Percentiles rank a stretch among this genome's conserved stretches.
Conservation (phyloP, 2,797 vertebrate genomes). For the Lagocephalus sceleratus region DNA sequence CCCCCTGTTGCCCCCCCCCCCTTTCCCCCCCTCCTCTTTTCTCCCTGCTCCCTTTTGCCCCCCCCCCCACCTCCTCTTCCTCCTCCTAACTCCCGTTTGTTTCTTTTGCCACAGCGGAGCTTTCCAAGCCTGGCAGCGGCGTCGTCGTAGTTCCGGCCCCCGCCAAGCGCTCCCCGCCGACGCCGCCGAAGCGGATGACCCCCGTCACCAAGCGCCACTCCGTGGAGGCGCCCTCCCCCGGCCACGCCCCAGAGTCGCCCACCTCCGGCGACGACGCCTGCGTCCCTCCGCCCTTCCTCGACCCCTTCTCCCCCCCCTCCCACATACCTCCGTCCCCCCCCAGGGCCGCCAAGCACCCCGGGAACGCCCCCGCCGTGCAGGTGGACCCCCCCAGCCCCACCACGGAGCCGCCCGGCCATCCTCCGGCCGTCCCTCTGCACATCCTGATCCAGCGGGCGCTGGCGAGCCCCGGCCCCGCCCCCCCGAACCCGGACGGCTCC, state of each 20-base stretch:
- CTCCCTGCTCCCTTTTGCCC: too few species aligned
- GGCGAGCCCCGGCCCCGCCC: constrained; percentile 75
- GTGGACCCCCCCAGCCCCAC: constrained; percentile 66
- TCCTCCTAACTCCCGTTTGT: neutral
- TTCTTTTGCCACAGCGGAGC: constrained; percentile 73
- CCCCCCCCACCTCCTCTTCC: too few species aligned
- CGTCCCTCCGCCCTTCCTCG: neutral
- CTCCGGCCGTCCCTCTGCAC: constrained; percentile 83
- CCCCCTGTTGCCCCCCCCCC: too few species aligned
- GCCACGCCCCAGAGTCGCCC: constrained; percentile 35
- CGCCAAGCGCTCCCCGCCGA: constrained; percentile 85
- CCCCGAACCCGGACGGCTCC: constrained; percentile 75
- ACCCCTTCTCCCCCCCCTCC: constrained; percentile 28
- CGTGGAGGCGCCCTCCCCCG: constrained; percentile 59
- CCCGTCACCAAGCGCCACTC: constrained; percentile 65
- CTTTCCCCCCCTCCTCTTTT: too few species aligned
- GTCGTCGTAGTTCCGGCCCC: constrained; percentile 58
- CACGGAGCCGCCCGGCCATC: constrained; percentile 56
- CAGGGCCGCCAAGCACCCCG: too few species aligned
- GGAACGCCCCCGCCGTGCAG: constrained; percentile 19
- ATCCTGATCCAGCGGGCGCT: constrained; percentile 92
- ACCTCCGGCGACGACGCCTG: constrained; percentile 7
- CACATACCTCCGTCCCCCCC: constrained; percentile 66
- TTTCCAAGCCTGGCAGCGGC: constrained; percentile 72
- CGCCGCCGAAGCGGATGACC: constrained; percentile 85